Percentiles rank a stretch among this genome's conserved stretches.
Evolutionary conservation across 2,797 vertebrate species (phyloP).

Genomic region (Australoheros facetus): DNA sequence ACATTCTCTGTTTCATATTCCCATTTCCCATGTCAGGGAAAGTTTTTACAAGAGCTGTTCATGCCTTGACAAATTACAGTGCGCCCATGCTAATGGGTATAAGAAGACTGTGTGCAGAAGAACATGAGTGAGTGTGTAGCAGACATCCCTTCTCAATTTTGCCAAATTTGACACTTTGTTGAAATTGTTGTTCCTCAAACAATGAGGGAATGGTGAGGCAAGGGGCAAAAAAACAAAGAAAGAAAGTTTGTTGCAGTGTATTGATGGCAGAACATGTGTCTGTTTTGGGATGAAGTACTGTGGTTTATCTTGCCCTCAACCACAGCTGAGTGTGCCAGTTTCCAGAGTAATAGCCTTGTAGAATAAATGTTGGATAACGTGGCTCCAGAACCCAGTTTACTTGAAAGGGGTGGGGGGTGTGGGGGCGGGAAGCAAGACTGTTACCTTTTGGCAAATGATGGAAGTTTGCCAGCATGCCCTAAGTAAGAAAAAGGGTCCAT

Average conservation of each 20-base stretch:
- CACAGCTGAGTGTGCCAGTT: not conserved
- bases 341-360: slow-evolving; percentile 20
- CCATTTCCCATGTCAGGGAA: slow-evolving; percentile 65
- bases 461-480: not conserved
- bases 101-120: slow-evolving; percentile 3
- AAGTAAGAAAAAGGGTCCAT: slow-evolving; percentile 14
- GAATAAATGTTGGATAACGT: not conserved
- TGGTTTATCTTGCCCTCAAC: slow-evolving; percentile 21
- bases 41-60: slow-evolving; percentile 65
- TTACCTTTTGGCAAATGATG: slow-evolving; percentile 33
- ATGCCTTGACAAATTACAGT: slow-evolving; percentile 70
- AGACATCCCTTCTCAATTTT: slow-evolving; percentile 34
- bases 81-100: slow-evolving; percentile 48
- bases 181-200: slow-evolving; percentile 34
- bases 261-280: not conserved
- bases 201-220: not conserved
- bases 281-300: slow-evolving; percentile 16
- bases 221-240: too few species aligned
- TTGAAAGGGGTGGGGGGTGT: not conserved
- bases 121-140: slow-evolving; percentile 20
- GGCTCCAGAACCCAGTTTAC: slow-evolving; percentile 13
- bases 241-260: slow-evolving; percentile 5
- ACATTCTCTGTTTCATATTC: slow-evolving; percentile 64
- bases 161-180: slow-evolving; percentile 32
- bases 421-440: not conserved